A percentile compares a stretch with the other conserved stretches of the same genome.
These are phyloP conservation scores for Amitus sp. DNA, from an alignment of 2,888 invertebrate species.

Conservation along the genomic window DNA sequence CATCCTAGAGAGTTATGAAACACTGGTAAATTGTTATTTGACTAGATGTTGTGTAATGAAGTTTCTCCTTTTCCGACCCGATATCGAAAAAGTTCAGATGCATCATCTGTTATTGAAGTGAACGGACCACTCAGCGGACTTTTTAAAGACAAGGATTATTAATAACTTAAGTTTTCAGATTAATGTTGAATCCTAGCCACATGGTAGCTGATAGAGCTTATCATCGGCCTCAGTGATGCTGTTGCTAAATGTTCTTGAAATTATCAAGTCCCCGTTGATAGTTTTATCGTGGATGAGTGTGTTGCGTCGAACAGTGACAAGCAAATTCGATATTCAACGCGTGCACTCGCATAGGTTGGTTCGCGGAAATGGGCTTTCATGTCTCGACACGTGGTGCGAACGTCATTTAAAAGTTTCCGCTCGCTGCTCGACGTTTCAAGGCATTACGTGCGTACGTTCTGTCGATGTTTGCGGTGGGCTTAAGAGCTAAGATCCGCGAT, in stretches of 20 bases:
- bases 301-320: slow-evolving; percentile 24
- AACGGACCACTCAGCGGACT: slow-evolving; percentile 10
- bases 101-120: slow-evolving; percentile 27
- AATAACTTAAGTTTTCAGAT: slow-evolving; percentile 10
- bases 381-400: slow-evolving; percentile 37
- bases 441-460: slow-evolving; percentile 41
- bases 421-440: slow-evolving; percentile 25
- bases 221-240: too few relatives aligned
- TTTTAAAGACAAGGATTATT: too few relatives aligned
- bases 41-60: background rate
- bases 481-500: slow-evolving; percentile 43
- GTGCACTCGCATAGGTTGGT: slow-evolving; percentile 23
- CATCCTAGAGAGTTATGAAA: too few relatives aligned
- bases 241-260: background rate
- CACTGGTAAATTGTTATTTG: too few relatives aligned
- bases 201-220: too few relatives aligned
- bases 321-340: slow-evolving; percentile 28
- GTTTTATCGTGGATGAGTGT: background rate
- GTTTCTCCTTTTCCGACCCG: slow-evolving; percentile 22
- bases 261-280: background rate
- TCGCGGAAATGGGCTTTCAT: slow-evolving; percentile 32
- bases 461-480: slow-evolving; percentile 51
- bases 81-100: slow-evolving; percentile 35
- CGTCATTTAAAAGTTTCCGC: slow-evolving; percentile 40
- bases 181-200: too few relatives aligned